phyloP scores from a whole-genome alignment of 1,140 invertebrate species.

The Marisa cornuarietis region DNA sequence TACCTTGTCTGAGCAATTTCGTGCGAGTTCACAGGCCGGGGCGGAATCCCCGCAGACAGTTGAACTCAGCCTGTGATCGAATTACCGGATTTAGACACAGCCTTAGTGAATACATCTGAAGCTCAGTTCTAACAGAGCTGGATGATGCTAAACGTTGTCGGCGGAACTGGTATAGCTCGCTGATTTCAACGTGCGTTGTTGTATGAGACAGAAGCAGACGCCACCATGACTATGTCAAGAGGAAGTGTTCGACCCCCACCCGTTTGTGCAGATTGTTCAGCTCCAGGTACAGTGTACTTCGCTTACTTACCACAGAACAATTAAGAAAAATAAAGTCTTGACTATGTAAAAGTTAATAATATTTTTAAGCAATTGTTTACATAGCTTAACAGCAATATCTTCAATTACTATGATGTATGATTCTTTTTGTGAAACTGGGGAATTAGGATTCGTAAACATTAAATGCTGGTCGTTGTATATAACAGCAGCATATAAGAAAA shows the following conservation, averaged over 20 bases:
- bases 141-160: not conserved
- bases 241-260: conserved; percentile 34
- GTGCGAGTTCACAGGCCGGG: not conserved
- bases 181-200: not conserved
- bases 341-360: not conserved
- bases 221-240: conserved; percentile 33
- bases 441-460: too few relatives aligned
- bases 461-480: not conserved
- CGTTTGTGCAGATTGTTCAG: conserved; percentile 35
- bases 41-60: conserved; percentile 4
- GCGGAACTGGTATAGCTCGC: not conserved
- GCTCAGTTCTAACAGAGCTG: not conserved
- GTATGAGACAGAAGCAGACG: not conserved
- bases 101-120: not conserved
- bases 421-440: too few relatives aligned
- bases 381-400: not conserved
- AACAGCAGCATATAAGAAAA: not conserved
- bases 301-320: not conserved
- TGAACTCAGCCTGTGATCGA: not conserved
- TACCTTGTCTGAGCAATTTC: not conserved
- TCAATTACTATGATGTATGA: too few relatives aligned
- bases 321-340: not conserved
- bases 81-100: not conserved
- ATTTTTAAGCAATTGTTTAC: not conserved
- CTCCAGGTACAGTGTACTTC: conserved; percentile 20